A percentile compares a stretch with the other conserved stretches of the same genome.
These are phyloP conservation scores for Meloidogyne chitwoodi DNA, from an alignment of 1,140 invertebrate species.

Conservation along the genomic window DNA sequence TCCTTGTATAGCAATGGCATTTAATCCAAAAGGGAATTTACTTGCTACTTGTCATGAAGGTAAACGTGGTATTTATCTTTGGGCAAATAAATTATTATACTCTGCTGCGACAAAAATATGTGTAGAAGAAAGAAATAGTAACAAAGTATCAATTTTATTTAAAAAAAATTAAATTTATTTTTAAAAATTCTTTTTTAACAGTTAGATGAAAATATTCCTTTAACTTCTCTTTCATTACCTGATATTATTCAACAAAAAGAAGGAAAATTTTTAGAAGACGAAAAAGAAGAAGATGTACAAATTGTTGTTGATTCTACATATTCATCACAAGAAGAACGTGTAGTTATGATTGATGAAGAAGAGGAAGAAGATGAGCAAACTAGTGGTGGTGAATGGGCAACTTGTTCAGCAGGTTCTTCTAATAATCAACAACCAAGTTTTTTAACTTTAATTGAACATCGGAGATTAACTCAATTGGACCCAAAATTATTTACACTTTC, in stretches of 20 bases:
- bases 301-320: conserved; percentile 33
- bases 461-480: neutral
- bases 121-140: neutral
- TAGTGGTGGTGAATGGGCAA: neutral
- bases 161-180: neutral
- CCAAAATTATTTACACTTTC: neutral
- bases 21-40: conserved; percentile 85
- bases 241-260: conserved; percentile 1
- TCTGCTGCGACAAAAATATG: neutral
- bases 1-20: conserved; percentile 75
- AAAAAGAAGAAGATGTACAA: neutral
- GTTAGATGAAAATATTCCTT: neutral
- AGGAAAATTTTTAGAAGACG: neutral
- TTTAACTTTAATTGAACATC: neutral
- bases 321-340: conserved; percentile 41
- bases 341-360: conserved; percentile 53
- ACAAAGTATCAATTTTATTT: neutral
- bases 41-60: conserved; percentile 82
- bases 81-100: conserved; percentile 84
- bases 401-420: neutral
- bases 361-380: too few relatives aligned
- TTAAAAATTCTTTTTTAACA: neutral
- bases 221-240: neutral
- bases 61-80: conserved; percentile 83
- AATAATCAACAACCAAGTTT: neutral